Evolutionary conservation across 2,888 invertebrate species (phyloP).

Genomic region (Trichogramma dendrolimi): DNA sequence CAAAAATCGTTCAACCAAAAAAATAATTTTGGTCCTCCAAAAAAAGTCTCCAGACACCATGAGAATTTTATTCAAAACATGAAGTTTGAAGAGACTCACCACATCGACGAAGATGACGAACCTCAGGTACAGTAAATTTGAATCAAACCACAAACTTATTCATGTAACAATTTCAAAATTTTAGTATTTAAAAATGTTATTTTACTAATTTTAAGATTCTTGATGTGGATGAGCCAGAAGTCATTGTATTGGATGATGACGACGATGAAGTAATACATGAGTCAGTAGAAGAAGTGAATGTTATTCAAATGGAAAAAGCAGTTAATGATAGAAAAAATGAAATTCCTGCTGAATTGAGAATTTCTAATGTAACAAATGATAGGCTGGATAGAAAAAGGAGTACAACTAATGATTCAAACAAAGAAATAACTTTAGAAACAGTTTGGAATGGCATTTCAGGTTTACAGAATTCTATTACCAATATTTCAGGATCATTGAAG

Average conservation of each 20-base stretch:
- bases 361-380: neutral
- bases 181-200: too few species aligned
- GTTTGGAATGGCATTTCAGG: slow-evolving; percentile 25
- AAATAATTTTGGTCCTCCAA: neutral
- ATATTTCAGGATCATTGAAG: slow-evolving; percentile 21
- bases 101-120: too few species aligned
- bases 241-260: neutral
- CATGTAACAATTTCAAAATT: too few species aligned
- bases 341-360: neutral
- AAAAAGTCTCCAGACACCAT: neutral
- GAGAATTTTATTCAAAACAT: neutral
- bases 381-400: too few species aligned
- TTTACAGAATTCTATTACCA: slow-evolving; percentile 19
- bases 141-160: too few species aligned
- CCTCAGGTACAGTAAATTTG: too few species aligned
- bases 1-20: too few species aligned
- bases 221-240: neutral
- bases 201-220: too few species aligned
- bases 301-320: neutral
- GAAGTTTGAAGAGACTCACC: too few species aligned
- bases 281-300: neutral
- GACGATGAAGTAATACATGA: neutral
- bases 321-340: slow-evolving; percentile 2
- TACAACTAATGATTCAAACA: slow-evolving; percentile 3
- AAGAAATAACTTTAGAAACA: slow-evolving; percentile 22